Evolutionary conservation across 2,797 vertebrate genomes (phyloP), one percentile per base, ranked within the genome.

Genomic region (Eulemur albifrons): DNA sequence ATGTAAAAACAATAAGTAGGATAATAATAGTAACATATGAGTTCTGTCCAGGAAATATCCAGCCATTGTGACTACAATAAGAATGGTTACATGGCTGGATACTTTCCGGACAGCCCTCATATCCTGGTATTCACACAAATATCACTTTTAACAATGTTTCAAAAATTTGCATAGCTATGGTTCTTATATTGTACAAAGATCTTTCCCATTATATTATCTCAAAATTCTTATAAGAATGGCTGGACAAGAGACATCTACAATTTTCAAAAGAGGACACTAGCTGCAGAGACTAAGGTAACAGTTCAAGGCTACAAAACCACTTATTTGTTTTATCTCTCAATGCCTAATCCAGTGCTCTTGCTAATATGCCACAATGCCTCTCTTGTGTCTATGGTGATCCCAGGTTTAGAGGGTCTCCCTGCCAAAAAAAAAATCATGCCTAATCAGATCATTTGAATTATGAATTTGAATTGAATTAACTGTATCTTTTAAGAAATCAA

Each of bases 401-500:
- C 1, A 87, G 23, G 9, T 61, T 63, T 50, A 25, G 0, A 52
- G 12, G 2, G 7, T 25, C 1, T 13, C 7, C 1, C 17, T 1
- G 43, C 13, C 17, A 9, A 50, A 67, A 82, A 67, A 82, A 57
- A 72, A 11, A 72, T 27, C 21, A 88, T 61, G 10, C 14, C 40
- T 90, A 81, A 93, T 54, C 40, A 61, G 32, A 81, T 73, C n/a
- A 73, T 5, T 85, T 61, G n/a, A 76, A 80, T 32, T 89, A 80
- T 59, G 38, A 89, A 65, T 86, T 75, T 52, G 38, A 72, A 80
- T 50, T 63, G 20, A 73, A 59, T 45, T 76, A 61, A 87, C 20
- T 45, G 45, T 17, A 73, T 3, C 23, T 95, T 82, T 73, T 61
- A 84, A 73, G 48, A 94, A 85, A 80, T 84, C 48, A 94, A 75